Evolutionary conservation across 1,140 invertebrate species (phyloP), one percentile per base, ranked within the genome.

Genomic region (Homarus americanus): DNA sequence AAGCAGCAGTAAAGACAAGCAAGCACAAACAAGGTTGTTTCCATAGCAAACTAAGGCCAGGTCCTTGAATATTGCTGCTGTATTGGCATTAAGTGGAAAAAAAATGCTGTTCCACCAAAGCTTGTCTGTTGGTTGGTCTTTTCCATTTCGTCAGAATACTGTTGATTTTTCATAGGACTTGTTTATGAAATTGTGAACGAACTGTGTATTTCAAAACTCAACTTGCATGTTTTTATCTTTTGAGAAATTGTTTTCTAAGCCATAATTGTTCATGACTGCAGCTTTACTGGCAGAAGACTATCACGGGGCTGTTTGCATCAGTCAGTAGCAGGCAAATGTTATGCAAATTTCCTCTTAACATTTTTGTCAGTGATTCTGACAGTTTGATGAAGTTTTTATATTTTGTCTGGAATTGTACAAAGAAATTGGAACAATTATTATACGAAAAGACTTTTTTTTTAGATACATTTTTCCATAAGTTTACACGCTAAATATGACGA

Each of bases 11-110:
- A 53, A 86, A 44, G 24, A 75, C 3, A 12, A 44, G n/a, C 17
- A n/a, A 86, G 72, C 83, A 86, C 83, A 86, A 86, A 86, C 20
- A 17, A 73, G 24, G 38, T 58, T 36, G 7, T 15, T 73, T 28
- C 66, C 66, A 36, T 44, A 44, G 38, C 10, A 32, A 49, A 44
- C 24, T 40, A 36, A 34, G 53, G 82, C 3, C 10, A 58, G 53
- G 12, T 32, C 32, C 36, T 36, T 2, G 15, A 28, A 66, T 17
- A 40, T 86, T 66, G 72, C n/a, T 40, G 49, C 83, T 40, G 32
- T 76, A 73, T 20, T 66, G 58, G 58, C 58, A 66, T 66, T 32
- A 28, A 66, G n/a, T 20, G 20, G 63, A 66, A 66, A 7, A 28
- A 28, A 28, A 32, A 20, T 66, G 28, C 24, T 66, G 53, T 20